phyloP scores from a whole-genome alignment of 2,797 vertebrate species.

The Uromys caudimaculatus region DNA sequence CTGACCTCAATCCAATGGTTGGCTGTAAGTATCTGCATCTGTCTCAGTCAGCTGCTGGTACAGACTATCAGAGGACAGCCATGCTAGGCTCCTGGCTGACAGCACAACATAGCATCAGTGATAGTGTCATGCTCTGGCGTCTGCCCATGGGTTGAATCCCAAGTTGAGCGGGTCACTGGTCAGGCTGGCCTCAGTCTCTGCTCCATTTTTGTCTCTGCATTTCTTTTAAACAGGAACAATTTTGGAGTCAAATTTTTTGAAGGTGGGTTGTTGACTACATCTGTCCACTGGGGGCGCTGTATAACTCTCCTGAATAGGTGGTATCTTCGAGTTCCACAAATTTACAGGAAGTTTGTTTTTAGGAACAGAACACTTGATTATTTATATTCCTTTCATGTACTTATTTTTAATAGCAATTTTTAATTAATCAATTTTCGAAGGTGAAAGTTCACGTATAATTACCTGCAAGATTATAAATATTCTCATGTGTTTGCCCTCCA shows the following conservation, averaged over 20 bases:
- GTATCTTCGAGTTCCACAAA: neutral
- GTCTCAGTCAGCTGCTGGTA: neutral
- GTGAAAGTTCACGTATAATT: neutral
- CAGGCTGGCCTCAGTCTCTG: neutral
- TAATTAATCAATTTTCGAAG: neutral
- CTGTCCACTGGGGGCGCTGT: no score
- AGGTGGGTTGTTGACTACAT: no score
- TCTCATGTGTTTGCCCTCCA: neutral
- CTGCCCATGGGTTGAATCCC: neutral
- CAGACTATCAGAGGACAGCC: neutral
- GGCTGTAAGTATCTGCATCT: neutral
- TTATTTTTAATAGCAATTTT: neutral
- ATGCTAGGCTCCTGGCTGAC: neutral
- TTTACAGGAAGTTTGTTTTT: no score
- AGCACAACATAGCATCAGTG: neutral
- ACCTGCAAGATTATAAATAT: neutral
- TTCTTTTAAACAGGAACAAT: neutral
- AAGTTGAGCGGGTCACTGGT: neutral
- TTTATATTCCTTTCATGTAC: neutral
- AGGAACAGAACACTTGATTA: neutral
- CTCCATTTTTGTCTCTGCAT: neutral
- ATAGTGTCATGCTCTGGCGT: neutral
- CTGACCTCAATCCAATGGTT: neutral
- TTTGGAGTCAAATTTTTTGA: neutral
- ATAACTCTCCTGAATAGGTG: no score